phyloP scores from a whole-genome alignment of 2,888 invertebrate species.

The Drosophila mercatorum region DNA sequence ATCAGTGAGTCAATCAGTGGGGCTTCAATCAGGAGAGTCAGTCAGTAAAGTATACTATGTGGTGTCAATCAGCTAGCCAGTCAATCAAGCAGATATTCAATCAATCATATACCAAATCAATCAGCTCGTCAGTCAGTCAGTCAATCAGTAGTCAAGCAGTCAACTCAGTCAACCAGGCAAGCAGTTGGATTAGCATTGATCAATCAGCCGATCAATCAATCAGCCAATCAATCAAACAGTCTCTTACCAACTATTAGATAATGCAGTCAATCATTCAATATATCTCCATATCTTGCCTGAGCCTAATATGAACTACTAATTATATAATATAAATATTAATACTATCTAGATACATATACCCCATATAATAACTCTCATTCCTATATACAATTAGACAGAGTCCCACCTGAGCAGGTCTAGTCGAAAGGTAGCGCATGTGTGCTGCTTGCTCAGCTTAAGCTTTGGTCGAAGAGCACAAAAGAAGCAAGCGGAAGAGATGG shows the following conservation, averaged over 20 bases:
- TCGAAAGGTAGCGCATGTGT: conserved; percentile 37
- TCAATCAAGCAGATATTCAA: not conserved
- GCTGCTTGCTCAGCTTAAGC: conserved; percentile 43
- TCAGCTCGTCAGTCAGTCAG: not conserved
- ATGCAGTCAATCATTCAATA: not conserved
- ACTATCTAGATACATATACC: not conserved
- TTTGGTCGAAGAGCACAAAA: conserved; percentile 7
- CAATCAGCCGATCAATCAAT: not conserved
- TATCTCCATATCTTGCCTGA: too few species aligned
- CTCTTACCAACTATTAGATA: not conserved
- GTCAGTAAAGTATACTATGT: not conserved
- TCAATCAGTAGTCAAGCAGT: too few species aligned
- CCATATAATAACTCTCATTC: not conserved
- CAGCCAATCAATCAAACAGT: not conserved
- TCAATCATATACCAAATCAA: not conserved
- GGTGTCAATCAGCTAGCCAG: not conserved
- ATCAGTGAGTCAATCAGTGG: not conserved
- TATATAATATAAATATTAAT: not conserved
- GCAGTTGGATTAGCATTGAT: too few species aligned
- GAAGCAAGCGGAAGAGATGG: not conserved
- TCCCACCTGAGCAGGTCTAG: conserved; percentile 2
- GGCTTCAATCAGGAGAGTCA: not conserved
- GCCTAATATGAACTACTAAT: too few species aligned
- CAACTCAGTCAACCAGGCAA: not conserved
- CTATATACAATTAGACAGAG: not conserved